Conservation (phyloP, 1,140 invertebrate species). For the Aphaenogaster floridana region DNA sequence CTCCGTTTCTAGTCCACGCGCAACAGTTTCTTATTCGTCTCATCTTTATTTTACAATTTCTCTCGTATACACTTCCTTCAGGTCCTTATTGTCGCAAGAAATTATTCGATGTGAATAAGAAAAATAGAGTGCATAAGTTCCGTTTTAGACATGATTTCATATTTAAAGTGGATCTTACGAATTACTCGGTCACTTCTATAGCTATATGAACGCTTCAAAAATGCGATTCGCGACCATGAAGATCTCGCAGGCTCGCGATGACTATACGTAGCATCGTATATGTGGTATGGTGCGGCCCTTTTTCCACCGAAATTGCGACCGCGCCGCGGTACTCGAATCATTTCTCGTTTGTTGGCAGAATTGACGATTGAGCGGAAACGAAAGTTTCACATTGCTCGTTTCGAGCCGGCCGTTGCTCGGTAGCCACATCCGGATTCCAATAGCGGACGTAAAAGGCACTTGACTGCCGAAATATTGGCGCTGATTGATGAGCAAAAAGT, state of each 20-base stretch:
- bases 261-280: background rate
- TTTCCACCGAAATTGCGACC: slow-evolving; percentile 56
- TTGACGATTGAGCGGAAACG: slow-evolving; percentile 60
- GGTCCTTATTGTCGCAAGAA: background rate
- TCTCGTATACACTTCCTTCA: background rate
- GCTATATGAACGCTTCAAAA: background rate
- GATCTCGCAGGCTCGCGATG: background rate
- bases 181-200: background rate
- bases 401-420: slow-evolving; percentile 24
- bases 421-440: slow-evolving; percentile 57
- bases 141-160: background rate
- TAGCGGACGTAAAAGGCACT: slow-evolving; percentile 57
- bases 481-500: slow-evolving; percentile 35
- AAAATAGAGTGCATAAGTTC: background rate
- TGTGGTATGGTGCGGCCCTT: slow-evolving; percentile 4
- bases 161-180: background rate
- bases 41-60: slow-evolving; percentile 31
- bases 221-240: background rate
- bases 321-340: slow-evolving; percentile 47
- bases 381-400: slow-evolving; percentile 61
- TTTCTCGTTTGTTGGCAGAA: slow-evolving; percentile 60
- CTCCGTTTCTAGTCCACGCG: background rate
- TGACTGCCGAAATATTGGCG: slow-evolving; percentile 44
- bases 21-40: slow-evolving; percentile 24
- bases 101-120: slow-evolving; percentile 7